Base-by-base conservation (phyloP, 64 coral and sea anemone species). In the Exaiptasia diaphana region DNA sequence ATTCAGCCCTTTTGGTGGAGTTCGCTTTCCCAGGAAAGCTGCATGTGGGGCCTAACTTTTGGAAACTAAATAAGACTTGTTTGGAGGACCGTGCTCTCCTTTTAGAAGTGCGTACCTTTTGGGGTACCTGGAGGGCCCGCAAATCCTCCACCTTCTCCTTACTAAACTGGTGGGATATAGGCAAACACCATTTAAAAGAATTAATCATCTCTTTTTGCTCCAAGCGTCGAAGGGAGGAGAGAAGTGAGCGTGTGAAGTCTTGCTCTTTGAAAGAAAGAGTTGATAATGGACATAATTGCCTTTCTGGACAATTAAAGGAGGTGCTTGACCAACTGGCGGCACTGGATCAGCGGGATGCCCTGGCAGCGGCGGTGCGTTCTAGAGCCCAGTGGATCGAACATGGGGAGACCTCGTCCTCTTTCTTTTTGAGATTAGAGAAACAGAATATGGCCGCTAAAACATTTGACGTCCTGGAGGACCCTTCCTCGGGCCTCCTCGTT, bases 321-420 rank as follows among this genome's bases (percentile, higher is more conserved):
- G 38, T 17, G 0, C 68, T 71, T 0, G 9, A 1, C 7, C 36
- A 40, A 20, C 14, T 71, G 11, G 38, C 68, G 35, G 33, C 5
- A 5, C 2, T 71, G 14, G 35, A 71, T 31, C 2, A 5, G 2
- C 32, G 24, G 31, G 4, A 18, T 0, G 52, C 52, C 0, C 1
- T 15, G 4, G 75, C 41, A 13, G 75, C 75, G 20, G 41, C 48
- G 20, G 39, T 82, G 44, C 78, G 61, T 4, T 18, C 69, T 1
- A 7, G 54, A 3, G 53, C n/a, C 3, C 33, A 28, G 9, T 85
- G 82, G 82, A 27, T 74, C 11, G 82, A 85, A 14, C 45, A 74
- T 4, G 82, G 82, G 0, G 82, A 85, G 7, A 40, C 69, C 1
- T 85, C 82, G 5, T 59, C 68, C 0, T 32, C 67, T 11, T 85